Percentiles rank a stretch among this genome's conserved stretches.
Conservation (phyloP, 2,113 vertebrate genomes). For the Phaethornis superciliosus region DNA sequence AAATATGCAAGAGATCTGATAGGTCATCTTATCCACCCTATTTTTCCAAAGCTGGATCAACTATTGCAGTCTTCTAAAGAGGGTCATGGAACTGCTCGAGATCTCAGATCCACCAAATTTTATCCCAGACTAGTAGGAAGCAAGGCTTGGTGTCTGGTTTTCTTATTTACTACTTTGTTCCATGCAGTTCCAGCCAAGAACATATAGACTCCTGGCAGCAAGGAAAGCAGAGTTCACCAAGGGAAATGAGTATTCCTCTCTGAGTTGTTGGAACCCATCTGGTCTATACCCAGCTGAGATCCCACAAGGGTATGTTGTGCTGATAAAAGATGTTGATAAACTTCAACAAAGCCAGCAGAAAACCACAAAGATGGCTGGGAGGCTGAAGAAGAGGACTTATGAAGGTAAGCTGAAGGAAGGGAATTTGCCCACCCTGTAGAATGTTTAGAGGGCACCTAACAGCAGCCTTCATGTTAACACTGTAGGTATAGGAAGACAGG, state of each 20-base stretch:
- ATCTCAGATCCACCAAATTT: neutral
- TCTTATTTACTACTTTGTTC: neutral
- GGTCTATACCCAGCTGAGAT: neutral
- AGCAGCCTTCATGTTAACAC: neutral
- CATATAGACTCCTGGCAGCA: neutral
- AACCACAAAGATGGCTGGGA: neutral
- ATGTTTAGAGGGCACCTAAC: neutral
- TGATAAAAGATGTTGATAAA: neutral
- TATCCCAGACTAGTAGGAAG: neutral
- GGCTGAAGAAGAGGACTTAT: neutral
- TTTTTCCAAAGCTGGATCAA: neutral
- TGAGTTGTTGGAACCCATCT: neutral
- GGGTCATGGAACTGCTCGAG: neutral
- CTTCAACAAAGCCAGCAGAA: neutral
- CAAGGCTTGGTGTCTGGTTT: neutral
- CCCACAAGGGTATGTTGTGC: too few species aligned
- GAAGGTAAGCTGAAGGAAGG: neutral
- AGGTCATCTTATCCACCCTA: neutral
- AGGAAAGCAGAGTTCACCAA: neutral
- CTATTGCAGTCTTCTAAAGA: neutral
- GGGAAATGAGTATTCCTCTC: neutral
- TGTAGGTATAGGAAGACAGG: neutral
- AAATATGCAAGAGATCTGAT: neutral
- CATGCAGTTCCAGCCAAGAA: neutral
- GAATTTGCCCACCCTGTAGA: neutral